Evolutionary conservation across 2,797 vertebrate species (phyloP), one percentile per base, ranked within the genome.

Genomic region (Pteronotus mesoamericanus): DNA sequence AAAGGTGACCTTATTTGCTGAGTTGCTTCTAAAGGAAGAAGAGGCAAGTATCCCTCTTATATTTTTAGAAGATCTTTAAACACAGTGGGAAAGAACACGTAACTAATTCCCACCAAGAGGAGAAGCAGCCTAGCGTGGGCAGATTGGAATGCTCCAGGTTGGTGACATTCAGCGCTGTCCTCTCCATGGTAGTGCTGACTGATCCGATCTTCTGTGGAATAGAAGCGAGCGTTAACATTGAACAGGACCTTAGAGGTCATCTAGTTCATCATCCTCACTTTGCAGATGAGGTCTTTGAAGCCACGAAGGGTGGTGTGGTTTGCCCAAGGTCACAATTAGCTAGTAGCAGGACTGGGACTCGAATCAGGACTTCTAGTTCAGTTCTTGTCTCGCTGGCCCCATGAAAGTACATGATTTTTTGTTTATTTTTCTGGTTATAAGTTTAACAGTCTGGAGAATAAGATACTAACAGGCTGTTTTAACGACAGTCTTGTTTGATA

Each of bases 11-110:
- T 69, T 66, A 42, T 72, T 83, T 78, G 32, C 37, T 66, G 46
- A 83, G 39, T 91, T 95, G 57, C 44, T 37, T 57, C 29, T 21
- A 78, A 93, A 93, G 59, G 42, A 86, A 72, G 48, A 85, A 82
- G 78, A 96, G 51, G 39, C 68, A 74, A 44, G 39, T 78, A 26
- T 83, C 51, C 57, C 5, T 66, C 37, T 69, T 79, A 22, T 57
- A 90, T 53, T 92, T 92, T 92, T 92, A 93, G 78, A 84, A 88
- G 21, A 39, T 77, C 80, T 95, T 95, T 93, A 59, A 92, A 91
- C 68, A 84, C 66, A 92, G 37, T 75, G 34, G 78, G 39, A 78
- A 94, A 92, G 85, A 87, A 61, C 48, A 53, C 22, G n/a, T 39
- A 80, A 71, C 88, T 90, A 34, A 57, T 84, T 86, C 46, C 71